Evolutionary conservation across 1,140 invertebrate species (phyloP), one percentile per base, ranked within the genome.

Genomic region (Drosophila malerkotliana): DNA sequence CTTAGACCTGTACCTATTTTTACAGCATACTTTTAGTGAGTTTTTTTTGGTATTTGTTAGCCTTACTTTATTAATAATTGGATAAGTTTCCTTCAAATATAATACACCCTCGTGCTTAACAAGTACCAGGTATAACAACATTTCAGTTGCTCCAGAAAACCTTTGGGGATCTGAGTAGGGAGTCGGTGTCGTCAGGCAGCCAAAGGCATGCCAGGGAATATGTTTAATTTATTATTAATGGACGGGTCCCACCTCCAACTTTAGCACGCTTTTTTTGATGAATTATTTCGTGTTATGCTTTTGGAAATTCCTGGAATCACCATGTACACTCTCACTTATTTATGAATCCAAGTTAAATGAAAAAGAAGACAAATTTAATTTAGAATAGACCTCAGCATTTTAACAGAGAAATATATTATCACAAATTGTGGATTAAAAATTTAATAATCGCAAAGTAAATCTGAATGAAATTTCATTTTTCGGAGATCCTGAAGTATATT

Each of bases 141-240:
- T 12, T 37, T 37, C 34, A 37, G 9, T 10, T 37, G 56, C 44
- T 8, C 37, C 28, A 34, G 26, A 8, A 53, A 4, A 28, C n/a
- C 41, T 44, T 44, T 18, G 21, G 15, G 51, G 30, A 52, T 6
- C 34, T 5, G 14, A 12, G 21, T 3, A 32, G 34, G n/a, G 28
- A 15, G 34, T 0, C 34, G 41, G 18, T 56, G 24, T 37, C 37
- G 32, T 24, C n/a, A 41, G 51, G 56, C 37, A 68, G 77, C 47
- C 14, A 56, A 55, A 69, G 30, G 74, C 72, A 34, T 71, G 63
- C 52, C 57, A 57, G 71, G 41, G 54, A 77, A 85, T 78, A 78
- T 81, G 68, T 67, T 74, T 85, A 80, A 81, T 87, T 81, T 78
- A 75, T 78, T 87, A 85, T 87, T 81, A 78, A 85, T 85, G 78